Evolutionary conservation across 2,113 vertebrate genomes (phyloP).

Genomic region (Jaculus jaculus): DNA sequence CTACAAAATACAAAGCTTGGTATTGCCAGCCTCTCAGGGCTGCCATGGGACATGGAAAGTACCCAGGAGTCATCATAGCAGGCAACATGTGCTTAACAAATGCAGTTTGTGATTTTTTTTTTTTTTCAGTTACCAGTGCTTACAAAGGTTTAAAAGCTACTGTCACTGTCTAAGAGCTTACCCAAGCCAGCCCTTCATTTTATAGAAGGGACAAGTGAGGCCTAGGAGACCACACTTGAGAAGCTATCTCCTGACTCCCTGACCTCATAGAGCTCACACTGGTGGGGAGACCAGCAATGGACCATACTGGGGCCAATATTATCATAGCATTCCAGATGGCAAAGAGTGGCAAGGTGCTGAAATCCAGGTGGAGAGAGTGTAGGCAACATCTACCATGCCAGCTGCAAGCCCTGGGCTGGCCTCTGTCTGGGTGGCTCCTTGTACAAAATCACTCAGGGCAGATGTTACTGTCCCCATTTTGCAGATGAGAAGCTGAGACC

Average conservation of each 20-base stretch:
- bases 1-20: not conserved
- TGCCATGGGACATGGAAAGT: not conserved
- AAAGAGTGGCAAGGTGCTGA: not conserved
- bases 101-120: not conserved
- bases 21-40: not conserved
- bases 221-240: not conserved
- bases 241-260: not conserved
- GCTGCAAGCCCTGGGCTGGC: accelerated
- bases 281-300: not conserved
- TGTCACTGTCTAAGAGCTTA: not conserved
- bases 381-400: accelerated
- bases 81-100: not conserved
- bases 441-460: not conserved
- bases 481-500: not conserved
- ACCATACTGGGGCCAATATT: not conserved
- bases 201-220: not conserved
- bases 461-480: not conserved
- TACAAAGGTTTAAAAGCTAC: not conserved
- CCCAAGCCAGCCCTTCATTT: not conserved
- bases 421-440: not conserved
- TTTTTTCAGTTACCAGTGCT: not conserved
- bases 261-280: not conserved
- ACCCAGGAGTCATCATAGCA: accelerated
- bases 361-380: accelerated
- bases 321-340: accelerated